These are phyloP conservation scores for Helobdella robusta DNA, from an alignment of 2,888 invertebrate genomes.

Conservation along the genomic window DNA sequence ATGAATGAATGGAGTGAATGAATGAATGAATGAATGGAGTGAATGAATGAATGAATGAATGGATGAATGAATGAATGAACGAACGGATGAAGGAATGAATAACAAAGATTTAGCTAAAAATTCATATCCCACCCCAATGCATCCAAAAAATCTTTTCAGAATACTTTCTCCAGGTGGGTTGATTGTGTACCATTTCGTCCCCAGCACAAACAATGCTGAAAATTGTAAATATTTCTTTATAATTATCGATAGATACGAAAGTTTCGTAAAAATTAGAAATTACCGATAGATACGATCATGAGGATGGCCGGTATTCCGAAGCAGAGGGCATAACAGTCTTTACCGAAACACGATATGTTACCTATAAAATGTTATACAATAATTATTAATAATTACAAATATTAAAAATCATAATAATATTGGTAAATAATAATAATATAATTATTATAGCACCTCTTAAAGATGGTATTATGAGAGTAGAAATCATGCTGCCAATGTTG, in stretches of 20 bases:
- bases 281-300: slow-evolving; percentile 72
- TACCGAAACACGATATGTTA: slow-evolving; percentile 44
- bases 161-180: slow-evolving; percentile 73
- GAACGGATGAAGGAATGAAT: too few relatives aligned
- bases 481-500: slow-evolving; percentile 30
- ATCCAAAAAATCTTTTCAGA: slow-evolving; percentile 62
- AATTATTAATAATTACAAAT: too few relatives aligned
- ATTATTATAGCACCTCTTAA: slow-evolving; percentile 58
- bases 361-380: slow-evolving; percentile 36
- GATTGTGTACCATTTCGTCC: slow-evolving; percentile 66
- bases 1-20: too few relatives aligned
- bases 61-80: too few relatives aligned
- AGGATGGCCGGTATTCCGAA: slow-evolving; percentile 79
- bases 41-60: too few relatives aligned
- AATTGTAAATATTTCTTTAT: background rate
- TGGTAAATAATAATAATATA: too few relatives aligned
- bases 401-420: too few relatives aligned
- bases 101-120: too few relatives aligned
- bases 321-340: slow-evolving; percentile 54
- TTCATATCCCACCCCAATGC: slow-evolving; percentile 32
- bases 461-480: slow-evolving; percentile 26
- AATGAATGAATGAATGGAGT: too few relatives aligned
- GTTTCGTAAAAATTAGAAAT: slow-evolving; percentile 39
- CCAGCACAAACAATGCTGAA: slow-evolving; percentile 71
- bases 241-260: background rate